Conservation (phyloP, 2,888 invertebrate genomes). For the Eupithecia pulchellata region DNA sequence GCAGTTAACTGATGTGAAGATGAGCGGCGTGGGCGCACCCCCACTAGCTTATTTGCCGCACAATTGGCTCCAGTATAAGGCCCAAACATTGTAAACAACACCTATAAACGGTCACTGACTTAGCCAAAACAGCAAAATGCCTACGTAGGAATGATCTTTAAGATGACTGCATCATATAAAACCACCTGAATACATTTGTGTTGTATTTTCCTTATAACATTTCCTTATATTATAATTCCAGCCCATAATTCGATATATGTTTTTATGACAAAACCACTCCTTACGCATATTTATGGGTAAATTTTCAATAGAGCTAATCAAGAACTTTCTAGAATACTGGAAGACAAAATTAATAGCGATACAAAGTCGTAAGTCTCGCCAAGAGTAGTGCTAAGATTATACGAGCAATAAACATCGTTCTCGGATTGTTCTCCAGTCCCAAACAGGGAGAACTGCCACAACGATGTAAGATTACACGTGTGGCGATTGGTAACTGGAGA, state of each 20-base stretch:
- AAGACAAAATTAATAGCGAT: slow-evolving; percentile 26
- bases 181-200: not conserved
- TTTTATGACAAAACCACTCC: not conserved
- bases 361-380: slow-evolving; percentile 27
- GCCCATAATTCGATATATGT: not conserved
- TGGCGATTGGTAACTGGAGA: slow-evolving; percentile 71
- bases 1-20: slow-evolving; percentile 76
- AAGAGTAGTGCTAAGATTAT: slow-evolving; percentile 50
- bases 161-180: slow-evolving; percentile 21
- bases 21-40: slow-evolving; percentile 81
- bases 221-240: slow-evolving; percentile 9
- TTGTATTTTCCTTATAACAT: slow-evolving; percentile 4
- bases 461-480: slow-evolving; percentile 69
- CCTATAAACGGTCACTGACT: slow-evolving; percentile 45
- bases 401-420: slow-evolving; percentile 65
- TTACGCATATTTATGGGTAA: slow-evolving; percentile 7
- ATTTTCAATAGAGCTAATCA: not conserved
- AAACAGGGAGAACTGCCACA: slow-evolving; percentile 66
- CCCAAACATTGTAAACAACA: slow-evolving; percentile 49
- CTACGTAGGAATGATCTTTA: slow-evolving; percentile 23
- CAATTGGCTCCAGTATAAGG: slow-evolving; percentile 64
- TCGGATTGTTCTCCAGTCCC: slow-evolving; percentile 64
- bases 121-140: slow-evolving; percentile 28
- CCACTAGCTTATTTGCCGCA: slow-evolving; percentile 68
- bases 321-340: slow-evolving; percentile 8